Conservation (phyloP, 1,140 invertebrate genomes). For the Ostrea denselamellosa region DNA sequence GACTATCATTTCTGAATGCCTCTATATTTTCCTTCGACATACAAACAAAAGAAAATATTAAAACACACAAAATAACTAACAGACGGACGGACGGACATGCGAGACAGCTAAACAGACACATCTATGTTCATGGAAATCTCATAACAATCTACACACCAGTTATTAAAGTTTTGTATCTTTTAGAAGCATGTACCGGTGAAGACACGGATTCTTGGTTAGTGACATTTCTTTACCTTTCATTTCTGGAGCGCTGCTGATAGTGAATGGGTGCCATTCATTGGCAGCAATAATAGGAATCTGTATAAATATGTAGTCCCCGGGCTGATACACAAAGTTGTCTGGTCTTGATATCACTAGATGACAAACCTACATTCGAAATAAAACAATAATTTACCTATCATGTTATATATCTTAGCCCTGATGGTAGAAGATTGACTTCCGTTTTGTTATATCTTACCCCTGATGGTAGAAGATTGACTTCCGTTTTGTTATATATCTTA, state of each 20-base stretch:
- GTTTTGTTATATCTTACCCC: conserved; percentile 63
- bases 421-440: conserved; percentile 61
- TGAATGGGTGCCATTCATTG: conserved; percentile 98
- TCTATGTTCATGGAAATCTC: too few relatives aligned
- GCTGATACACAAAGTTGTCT: conserved; percentile 90
- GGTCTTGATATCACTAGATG: conserved; percentile 81
- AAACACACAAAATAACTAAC: too few relatives aligned
- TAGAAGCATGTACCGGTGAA: too few relatives aligned
- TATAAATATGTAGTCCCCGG: conserved; percentile 96
- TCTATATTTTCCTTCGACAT: too few relatives aligned
- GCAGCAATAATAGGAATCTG: conserved; percentile 94
- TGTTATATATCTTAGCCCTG: conserved; percentile 59
- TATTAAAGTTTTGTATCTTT: too few relatives aligned
- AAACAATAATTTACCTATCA: background rate
- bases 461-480: conserved; percentile 62
- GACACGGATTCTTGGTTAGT: too few relatives aligned
- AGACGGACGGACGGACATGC: too few relatives aligned
- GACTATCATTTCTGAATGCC: too few relatives aligned
- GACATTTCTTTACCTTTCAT: conserved; percentile 85
- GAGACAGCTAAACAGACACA: too few relatives aligned
- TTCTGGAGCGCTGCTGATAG: conserved; percentile 96
- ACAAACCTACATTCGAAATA: conserved; percentile 49
- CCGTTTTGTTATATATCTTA: conserved; percentile 56
- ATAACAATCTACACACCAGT: too few relatives aligned
- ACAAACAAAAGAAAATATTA: too few relatives aligned